Conservation (phyloP, 2,888 invertebrate genomes). For the Pachliopta kotzebuea region DNA sequence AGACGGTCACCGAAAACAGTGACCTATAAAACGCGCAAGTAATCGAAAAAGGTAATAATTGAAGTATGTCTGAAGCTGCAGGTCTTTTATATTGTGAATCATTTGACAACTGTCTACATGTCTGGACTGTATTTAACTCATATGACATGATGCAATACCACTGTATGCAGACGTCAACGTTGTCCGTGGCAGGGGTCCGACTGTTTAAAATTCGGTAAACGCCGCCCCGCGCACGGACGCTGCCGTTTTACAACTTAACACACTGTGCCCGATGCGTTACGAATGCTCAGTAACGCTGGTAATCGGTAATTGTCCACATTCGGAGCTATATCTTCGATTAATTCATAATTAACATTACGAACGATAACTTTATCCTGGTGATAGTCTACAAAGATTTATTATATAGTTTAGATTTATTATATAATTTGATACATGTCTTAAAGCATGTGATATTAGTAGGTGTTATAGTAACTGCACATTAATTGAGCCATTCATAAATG, state of each 20-base stretch:
- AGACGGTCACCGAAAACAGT: too few relatives aligned
- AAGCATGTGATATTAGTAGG: too few relatives aligned
- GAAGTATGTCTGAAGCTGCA: too few relatives aligned
- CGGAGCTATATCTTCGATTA: constrained; percentile 10
- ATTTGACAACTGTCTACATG: not conserved
- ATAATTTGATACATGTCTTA: too few relatives aligned
- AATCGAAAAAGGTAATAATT: too few relatives aligned
- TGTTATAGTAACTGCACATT: too few relatives aligned
- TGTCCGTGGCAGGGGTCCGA: constrained; percentile 32
- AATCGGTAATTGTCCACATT: constrained; percentile 39
- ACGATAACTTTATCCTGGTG: too few relatives aligned
- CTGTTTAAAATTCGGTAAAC: constrained; percentile 39
- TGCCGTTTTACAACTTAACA: constrained; percentile 30
- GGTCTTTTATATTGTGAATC: too few relatives aligned
- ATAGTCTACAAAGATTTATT: too few relatives aligned
- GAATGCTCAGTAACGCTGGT: constrained; percentile 35
- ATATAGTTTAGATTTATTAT: too few relatives aligned
- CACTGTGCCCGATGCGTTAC: constrained; percentile 32
- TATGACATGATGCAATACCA: constrained; percentile 14
- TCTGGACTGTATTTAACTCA: not conserved
- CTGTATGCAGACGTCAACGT: constrained; percentile 17
- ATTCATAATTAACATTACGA: constrained; percentile 8
- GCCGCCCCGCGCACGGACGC: constrained; percentile 19
- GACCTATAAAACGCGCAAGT: too few relatives aligned
- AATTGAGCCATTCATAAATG: too few relatives aligned